These are phyloP conservation scores for Pristionchus fissidentatus DNA, from an alignment of 2,888 invertebrate genomes.

Conservation along the genomic window DNA sequence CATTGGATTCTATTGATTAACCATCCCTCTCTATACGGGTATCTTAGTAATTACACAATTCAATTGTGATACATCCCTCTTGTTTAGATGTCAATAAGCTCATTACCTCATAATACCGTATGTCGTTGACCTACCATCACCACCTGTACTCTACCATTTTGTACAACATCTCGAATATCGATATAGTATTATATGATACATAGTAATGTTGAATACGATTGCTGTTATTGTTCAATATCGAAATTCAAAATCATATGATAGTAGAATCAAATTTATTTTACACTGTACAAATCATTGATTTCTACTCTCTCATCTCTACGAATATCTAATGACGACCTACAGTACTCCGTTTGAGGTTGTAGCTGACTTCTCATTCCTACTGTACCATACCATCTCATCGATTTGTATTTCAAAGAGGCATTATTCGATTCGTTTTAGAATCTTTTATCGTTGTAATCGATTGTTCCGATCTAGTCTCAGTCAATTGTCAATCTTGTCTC, in stretches of 20 bases:
- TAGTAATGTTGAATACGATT: slow-evolving; percentile 16
- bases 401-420: neutral
- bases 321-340: neutral
- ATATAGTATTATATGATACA: neutral
- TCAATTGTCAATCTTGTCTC: neutral
- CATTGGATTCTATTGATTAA: neutral
- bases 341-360: neutral
- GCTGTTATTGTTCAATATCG: neutral
- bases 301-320: neutral
- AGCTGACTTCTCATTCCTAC: neutral
- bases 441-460: neutral
- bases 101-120: slow-evolving; percentile 6
- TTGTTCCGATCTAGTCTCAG: slow-evolving; percentile 2
- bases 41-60: slow-evolving; percentile 1
- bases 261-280: neutral
- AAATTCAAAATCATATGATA: too few species aligned
- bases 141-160: neutral
- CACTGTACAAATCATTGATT: neutral
- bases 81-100: neutral
- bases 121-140: neutral
- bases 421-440: slow-evolving; percentile 4
- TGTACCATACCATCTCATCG: neutral
- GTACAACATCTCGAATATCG: slow-evolving; percentile 11
- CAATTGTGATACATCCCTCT: slow-evolving; percentile 19
- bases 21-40: neutral